Conservation (phyloP, 2,113 vertebrate species). For the Trogon surrucura region DNA sequence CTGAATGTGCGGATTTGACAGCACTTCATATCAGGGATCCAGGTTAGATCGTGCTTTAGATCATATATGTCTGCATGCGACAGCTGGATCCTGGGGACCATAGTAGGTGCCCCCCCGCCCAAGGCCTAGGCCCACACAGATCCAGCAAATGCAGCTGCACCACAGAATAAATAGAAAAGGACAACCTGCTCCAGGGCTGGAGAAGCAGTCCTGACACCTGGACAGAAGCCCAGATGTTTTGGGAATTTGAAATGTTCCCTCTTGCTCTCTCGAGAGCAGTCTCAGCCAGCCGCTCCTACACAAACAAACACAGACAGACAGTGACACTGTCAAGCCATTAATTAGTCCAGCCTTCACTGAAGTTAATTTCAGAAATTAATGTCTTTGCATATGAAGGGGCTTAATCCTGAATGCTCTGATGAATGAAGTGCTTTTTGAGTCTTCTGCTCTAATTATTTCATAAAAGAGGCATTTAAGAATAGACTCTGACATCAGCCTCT, state of each 20-base stretch:
- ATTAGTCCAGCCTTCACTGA: slow-evolving; percentile 6
- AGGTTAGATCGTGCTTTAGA: not conserved
- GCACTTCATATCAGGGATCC: not conserved
- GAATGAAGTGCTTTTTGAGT: not conserved
- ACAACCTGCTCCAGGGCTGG: not conserved
- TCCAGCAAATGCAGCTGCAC: not conserved
- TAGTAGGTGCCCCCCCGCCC: not conserved
- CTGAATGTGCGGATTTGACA: not conserved
- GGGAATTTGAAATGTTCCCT: slow-evolving; percentile 31
- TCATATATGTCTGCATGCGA: too few relatives aligned
- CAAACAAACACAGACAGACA: slow-evolving; percentile 33
- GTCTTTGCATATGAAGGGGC: not conserved
- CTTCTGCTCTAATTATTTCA: not conserved
- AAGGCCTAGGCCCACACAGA: not conserved
- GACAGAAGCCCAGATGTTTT: slow-evolving; percentile 5
- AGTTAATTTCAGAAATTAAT: slow-evolving; percentile 45
- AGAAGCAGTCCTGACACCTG: slow-evolving; percentile 20
- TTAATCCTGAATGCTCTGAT: not conserved
- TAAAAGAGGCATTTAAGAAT: not conserved
- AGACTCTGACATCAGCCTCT: not conserved
- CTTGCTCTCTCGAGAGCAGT: slow-evolving; percentile 10
- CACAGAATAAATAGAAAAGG: not conserved
- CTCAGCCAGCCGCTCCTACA: not conserved
- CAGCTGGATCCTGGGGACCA: not conserved
- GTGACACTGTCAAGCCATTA: slow-evolving; percentile 26